Evolutionary conservation across 2,113 vertebrate species (phyloP).

Genomic region (Burhinus oedicnemus): DNA sequence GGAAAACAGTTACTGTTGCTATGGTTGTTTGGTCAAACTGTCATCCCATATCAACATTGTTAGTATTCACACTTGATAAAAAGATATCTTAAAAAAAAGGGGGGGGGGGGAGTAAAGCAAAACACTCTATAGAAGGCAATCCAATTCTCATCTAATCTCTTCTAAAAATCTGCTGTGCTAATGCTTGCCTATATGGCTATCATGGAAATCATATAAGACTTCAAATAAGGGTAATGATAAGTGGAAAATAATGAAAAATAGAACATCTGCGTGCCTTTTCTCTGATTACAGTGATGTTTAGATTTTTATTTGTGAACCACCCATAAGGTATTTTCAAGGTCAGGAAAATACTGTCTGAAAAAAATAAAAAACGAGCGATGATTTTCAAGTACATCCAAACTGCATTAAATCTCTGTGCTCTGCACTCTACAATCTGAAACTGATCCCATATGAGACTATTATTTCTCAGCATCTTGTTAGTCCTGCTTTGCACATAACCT

Average conservation of each 20-base stretch:
- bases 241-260: constrained; percentile 3
- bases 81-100: neutral
- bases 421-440: constrained; percentile 5
- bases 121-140: neutral
- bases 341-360: neutral
- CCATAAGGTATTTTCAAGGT: constrained; percentile 46
- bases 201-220: neutral
- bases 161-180: constrained; percentile 25
- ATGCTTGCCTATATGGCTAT: neutral
- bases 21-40: constrained; percentile 48
- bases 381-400: constrained; percentile 53
- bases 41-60: constrained; percentile 46
- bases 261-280: neutral
- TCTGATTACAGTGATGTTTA: constrained; percentile 23
- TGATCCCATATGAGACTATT: constrained; percentile 50
- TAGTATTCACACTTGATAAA: constrained; percentile 61
- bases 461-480: constrained; percentile 66
- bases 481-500: constrained; percentile 57
- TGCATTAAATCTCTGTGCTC: constrained; percentile 32
- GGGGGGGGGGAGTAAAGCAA: neutral
- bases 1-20: constrained; percentile 53
- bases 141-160: constrained; percentile 30
- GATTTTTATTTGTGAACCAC: constrained; percentile 24
- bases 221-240: constrained; percentile 8
- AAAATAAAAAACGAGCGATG: neutral